These are phyloP conservation scores for Recurvirostra avosetta DNA, from an alignment of 2,113 vertebrate species.

Conservation along the genomic window DNA sequence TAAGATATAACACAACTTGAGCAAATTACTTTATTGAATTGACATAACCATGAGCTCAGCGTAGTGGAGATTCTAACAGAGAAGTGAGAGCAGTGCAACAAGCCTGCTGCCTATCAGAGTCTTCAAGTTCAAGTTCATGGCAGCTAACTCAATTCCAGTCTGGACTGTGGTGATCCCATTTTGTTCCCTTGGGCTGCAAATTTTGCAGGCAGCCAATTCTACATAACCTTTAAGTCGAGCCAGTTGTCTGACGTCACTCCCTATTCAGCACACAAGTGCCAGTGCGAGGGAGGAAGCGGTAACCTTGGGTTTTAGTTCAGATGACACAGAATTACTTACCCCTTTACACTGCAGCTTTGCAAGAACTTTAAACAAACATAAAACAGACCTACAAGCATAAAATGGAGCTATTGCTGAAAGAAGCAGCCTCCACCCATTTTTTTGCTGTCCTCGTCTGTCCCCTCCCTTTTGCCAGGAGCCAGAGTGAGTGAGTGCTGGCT, in stretches of 20 bases:
- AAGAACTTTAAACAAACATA: background rate
- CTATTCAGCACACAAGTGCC: accelerated
- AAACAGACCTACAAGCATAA: background rate
- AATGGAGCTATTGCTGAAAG: background rate
- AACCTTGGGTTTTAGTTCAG: background rate
- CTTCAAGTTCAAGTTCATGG: background rate
- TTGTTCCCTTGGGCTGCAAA: background rate
- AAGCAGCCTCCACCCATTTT: background rate
- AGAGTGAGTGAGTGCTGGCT: background rate
- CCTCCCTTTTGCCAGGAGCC: background rate
- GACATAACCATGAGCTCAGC: background rate
- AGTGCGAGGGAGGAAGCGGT: background rate
- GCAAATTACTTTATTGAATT: background rate
- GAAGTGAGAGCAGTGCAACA: background rate
- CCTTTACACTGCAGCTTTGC: background rate
- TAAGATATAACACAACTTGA: background rate
- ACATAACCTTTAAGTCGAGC: accelerated
- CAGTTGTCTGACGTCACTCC: background rate
- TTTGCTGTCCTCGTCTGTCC: background rate
- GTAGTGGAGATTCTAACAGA: background rate
- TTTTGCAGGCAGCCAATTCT: background rate
- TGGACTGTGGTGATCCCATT: background rate
- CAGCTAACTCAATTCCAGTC: background rate
- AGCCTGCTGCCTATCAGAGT: background rate
- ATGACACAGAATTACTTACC: background rate